Conservation (phyloP, 2,797 vertebrate species). For the Sebastes taczanowskii region DNA sequence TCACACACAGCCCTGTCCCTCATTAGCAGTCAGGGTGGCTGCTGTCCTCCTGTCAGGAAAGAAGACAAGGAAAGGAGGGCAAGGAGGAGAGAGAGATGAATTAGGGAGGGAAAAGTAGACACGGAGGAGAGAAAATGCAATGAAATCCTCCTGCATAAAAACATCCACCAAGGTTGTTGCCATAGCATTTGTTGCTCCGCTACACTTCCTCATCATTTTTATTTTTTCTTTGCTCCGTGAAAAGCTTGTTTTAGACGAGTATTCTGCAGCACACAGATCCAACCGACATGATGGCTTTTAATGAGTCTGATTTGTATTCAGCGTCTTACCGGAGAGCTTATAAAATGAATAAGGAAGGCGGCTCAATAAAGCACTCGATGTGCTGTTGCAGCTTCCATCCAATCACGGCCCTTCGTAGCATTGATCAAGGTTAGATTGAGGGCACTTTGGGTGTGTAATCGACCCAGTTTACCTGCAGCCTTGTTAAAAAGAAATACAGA, state of each 20-base stretch:
- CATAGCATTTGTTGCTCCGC: conserved; percentile 59
- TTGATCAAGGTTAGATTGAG: conserved; percentile 50
- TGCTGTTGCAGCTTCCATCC: conserved; percentile 9
- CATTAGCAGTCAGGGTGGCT: conserved; percentile 75
- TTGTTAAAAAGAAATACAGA: conserved; percentile 11
- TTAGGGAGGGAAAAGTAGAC: conserved; percentile 30
- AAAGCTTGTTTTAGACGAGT: neutral
- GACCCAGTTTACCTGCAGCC: conserved; percentile 32
- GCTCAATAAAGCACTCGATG: conserved; percentile 23
- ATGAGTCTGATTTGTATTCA: conserved; percentile 32
- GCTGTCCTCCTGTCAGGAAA: conserved; percentile 66
- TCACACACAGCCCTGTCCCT: conserved; percentile 45
- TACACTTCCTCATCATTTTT: conserved; percentile 5
- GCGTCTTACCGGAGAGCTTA: conserved; percentile 1
- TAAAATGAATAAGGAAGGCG: conserved; percentile 13
- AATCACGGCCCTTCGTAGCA: neutral
- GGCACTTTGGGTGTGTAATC: conserved; percentile 11
- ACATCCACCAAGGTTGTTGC: conserved; percentile 60
- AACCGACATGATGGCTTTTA: conserved; percentile 5
- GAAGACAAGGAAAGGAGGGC: conserved; percentile 57
- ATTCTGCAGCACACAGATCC: neutral
- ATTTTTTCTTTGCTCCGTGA: neutral
- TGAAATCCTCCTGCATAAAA: conserved; percentile 29
- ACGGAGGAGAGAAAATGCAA: conserved; percentile 15
- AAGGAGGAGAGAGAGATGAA: conserved; percentile 45